Base-by-base conservation (phyloP, 1,140 invertebrate species). In the Monomorium pharaonis region DNA sequence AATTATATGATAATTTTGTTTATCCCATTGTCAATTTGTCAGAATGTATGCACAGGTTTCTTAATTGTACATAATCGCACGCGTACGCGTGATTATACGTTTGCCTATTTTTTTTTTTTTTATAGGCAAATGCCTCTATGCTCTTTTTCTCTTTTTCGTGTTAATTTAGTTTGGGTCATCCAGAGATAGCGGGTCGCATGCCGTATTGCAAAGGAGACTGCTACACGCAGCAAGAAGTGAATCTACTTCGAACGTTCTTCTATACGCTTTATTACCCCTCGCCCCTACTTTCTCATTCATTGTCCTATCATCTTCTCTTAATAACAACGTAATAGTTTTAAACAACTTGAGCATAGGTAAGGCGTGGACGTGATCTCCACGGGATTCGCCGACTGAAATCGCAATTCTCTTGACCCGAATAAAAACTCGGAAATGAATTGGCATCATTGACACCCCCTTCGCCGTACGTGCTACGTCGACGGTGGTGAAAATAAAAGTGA, bases 271-370 rank as follows among this genome's bases (percentile, higher is more conserved):
- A 77, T 62, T 78, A 65, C 49, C 74, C 54, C 76, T 33, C 84
- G 58, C 54, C 67, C 85, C 69, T 78, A 77, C 65, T 86, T n/a
- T n/a, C 65, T 74, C 54, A 21, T 77, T 76, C 62, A 54, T 67
- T 67, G 65, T 74, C 83, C 89, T 91, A 87, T 88, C 91, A 88
- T 88, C 91, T 85, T 92, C 91, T 93, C 91, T 93, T 94, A 94
- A 92, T 92, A 94, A 94, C 92, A 93, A 94, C 94, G 86, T 94
- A 94, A 94, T 94, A 91, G 91, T 94, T 89, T 89, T 91, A 94
- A 94, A 94, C 93, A 94, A 94, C 92, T 94, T 94, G 94, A 94
- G 94, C 94, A 94, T 92, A 94, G 92, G 91, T 92, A 91, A 90
- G 84, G 88, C 90, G 89, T 76, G 86, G 77, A 76, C 80, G 78